Evolutionary conservation across 2,888 invertebrate genomes (phyloP), one percentile per base, ranked within the genome.

Genomic region (Tinea trinotella): DNA sequence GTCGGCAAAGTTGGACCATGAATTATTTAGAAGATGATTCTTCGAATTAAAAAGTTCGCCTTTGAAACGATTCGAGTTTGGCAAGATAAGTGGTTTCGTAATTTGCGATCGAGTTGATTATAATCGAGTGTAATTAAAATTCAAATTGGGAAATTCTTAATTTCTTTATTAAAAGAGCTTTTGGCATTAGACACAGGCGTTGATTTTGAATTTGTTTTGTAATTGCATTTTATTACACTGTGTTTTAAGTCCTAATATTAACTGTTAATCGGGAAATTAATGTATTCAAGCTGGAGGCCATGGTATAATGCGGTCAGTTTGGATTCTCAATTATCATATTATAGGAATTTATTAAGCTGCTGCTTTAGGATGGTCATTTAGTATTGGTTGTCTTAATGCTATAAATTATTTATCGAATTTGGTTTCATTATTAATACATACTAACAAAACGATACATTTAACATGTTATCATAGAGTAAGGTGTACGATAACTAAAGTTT

Each of bases 81-180:
- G 50, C 24, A 52, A 52, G 49, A 50, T 49, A 56, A 56, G 53
- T 54, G 76, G 74, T 73, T 71, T 71, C 71, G 76, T 75, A 71
- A 76, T 80, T 74, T 75, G 72, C 75, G 73, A 70, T 71, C 74
- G 68, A 58, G 67, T 71, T 71, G 82, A 82, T 82, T 80, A 82
- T 84, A 81, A 84, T 83, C 83, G 81, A 69, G 68, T 75, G 81
- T 80, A 83, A 84, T 84, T 83, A 84, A 84, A 82, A 84, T 83
- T 83, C 76, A 82, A 83, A 84, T 82, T 83, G 81, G 79, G 73
- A 74, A 76, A 74, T 83, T 84, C 75, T 83, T 82, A 83, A 84
- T 84, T 80, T 83, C 78, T 81, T 83, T 83, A 83, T 83, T 84
- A 83, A 83, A 50, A 50, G 18, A 48, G 24, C 46, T 50, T 50